Evolutionary conservation across 1,140 invertebrate genomes (phyloP), one percentile per base, ranked within the genome.

Genomic region (Eupeodes corollae): DNA sequence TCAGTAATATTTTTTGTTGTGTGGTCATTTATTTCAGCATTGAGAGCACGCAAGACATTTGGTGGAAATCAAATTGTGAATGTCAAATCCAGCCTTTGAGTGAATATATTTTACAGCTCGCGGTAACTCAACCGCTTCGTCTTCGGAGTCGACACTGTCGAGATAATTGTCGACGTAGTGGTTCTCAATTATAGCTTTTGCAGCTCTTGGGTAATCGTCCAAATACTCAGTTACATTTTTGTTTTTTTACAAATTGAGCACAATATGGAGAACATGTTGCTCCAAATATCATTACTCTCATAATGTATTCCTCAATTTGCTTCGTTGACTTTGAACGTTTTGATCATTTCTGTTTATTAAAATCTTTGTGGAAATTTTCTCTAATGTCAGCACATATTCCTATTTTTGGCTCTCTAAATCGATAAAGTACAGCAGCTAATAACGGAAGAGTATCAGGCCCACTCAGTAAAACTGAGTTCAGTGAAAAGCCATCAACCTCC

Each of bases 141-240:
- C 46, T 8, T 34, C 41, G 0, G 44, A 44, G 16, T 51, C 51
- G 5, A 44, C 44, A 21, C 53, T 56, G 42, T 62, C 52, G 9
- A 66, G 45, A 44, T 53, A 69, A 42, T 68, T 66, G 19, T 68
- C 64, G 55, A 68, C 67, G 42, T 64, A 69, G 48, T 59, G 59
- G 34, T 59, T 52, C 3, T 56, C 41, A 1, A 50, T 16, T 6
- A 67, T 57, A 1, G 55, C 61, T 0, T 54, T 14, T 1, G 54
- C 59, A 0, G 64, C 59, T 1, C 30, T n/a, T 0, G 56, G 61
- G 19, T 51, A 50, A 2, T 38, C 11, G 0, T 51, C 13, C 2
- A 26, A 18, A 41, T 54, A 53, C 11, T 43, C 34, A 16, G 37
- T 13, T 1, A 48, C 52, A 18, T 56, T 58, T 9, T 11, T n/a